Base-by-base conservation (phyloP, 2,888 invertebrate species). In the Athalia rosae region DNA sequence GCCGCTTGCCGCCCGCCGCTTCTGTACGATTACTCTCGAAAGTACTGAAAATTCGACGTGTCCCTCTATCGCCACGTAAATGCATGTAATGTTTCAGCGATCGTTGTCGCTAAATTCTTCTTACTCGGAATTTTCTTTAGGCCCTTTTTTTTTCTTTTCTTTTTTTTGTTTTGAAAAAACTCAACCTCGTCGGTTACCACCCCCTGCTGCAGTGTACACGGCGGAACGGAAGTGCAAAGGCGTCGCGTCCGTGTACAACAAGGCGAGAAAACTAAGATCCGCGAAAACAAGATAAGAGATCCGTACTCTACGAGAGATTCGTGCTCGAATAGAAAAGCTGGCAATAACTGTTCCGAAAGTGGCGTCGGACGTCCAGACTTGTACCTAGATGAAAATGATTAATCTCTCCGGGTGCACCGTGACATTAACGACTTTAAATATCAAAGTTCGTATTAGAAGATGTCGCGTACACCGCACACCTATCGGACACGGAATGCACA, bases 11-110 rank as follows among this genome's bases (percentile, higher is more conserved):
- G 56, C 43, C 13, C n/a, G 64, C 58, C 71, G 58, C 45, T 69
- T n/a, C n/a, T 28, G 28, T 28, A 71, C 71, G 71, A 71, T 71
- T 71, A 71, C 58, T 71, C 58, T 56, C 71, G 11, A n/a, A n/a
- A n/a, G 11, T 67, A 48, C 67, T n/a, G 53, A 67, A 28, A 28
- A 53, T 67, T 50, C 28, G n/a, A 8, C n/a, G 11, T 4, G 28
- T 8, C 6, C 41, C 48, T 11, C 4, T 7, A 9, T 48, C 15
- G 8, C 28, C 41, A 28, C 28, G 28, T 28, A 28, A 28, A 28
- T 28, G 28, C 28, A 28, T 28, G 28, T 28, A 28, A 28, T 28
- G 28, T 28, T 28, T 28, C n/a, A 28, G 0, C 28, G 28, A 28
- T 28, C 28, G 28, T 28, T 28, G 28, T 28, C 28, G 28, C 28